Evolutionary conservation across 2,888 invertebrate genomes (phyloP).

Genomic region (Pachydiplax longipennis): DNA sequence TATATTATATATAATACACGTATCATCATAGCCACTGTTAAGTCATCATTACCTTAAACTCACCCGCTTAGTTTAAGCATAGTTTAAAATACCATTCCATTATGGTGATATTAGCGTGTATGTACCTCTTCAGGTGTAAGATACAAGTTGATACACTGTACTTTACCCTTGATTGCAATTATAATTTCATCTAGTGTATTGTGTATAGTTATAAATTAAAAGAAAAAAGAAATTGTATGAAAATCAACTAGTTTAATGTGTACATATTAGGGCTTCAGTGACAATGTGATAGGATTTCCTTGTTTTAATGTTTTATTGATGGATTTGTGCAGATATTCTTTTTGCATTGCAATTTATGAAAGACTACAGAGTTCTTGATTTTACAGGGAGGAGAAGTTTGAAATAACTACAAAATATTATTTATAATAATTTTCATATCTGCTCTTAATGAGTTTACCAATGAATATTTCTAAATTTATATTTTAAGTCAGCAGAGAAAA

Average conservation of each 20-base stretch:
- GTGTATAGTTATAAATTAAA: not conserved
- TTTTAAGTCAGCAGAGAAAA: not conserved
- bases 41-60: constrained; percentile 20
- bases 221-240: not conserved
- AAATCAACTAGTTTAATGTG: not conserved
- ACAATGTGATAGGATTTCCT: not conserved
- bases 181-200: not conserved
- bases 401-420: not conserved
- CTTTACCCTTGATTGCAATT: not conserved
- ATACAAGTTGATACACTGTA: not conserved
- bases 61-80: not conserved
- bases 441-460: not conserved
- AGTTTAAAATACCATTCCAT: constrained; percentile 11
- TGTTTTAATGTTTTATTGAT: not conserved
- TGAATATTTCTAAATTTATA: not conserved
- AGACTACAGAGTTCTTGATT: not conserved
- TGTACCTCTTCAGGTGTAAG: not conserved
- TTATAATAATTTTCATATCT: not conserved
- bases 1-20: constrained; percentile 23
- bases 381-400: not conserved
- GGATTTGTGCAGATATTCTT: too few relatives aligned
- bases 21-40: constrained; percentile 34
- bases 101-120: not conserved
- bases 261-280: not conserved
- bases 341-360: not conserved